These are phyloP conservation scores for Mizuhopecten yessoensis DNA, from an alignment of 1,140 invertebrate genomes.

Conservation along the genomic window DNA sequence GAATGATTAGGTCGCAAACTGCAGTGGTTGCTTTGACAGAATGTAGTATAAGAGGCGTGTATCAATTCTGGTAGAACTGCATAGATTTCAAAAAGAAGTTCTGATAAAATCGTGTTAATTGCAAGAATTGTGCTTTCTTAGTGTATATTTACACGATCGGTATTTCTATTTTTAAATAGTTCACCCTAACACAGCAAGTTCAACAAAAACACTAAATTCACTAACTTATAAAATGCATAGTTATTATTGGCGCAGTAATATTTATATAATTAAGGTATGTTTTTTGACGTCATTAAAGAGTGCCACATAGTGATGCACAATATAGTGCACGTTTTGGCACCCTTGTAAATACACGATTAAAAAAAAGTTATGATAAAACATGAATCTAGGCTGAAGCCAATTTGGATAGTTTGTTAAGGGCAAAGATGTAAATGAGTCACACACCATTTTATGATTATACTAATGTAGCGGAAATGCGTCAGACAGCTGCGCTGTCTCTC, in stretches of 20 bases:
- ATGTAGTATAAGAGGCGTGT: not conserved
- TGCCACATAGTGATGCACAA: not conserved
- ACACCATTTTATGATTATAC: no score
- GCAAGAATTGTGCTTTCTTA: no score
- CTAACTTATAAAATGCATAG: not conserved
- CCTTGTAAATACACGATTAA: no score
- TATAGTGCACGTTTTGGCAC: no score
- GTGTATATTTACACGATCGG: no score
- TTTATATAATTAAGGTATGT: not conserved
- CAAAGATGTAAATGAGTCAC: no score
- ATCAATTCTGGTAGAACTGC: not conserved
- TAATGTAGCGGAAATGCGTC: no score
- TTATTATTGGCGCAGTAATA: not conserved
- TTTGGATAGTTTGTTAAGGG: no score
- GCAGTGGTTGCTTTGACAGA: not conserved
- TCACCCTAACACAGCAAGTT: not conserved
- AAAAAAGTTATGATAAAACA: no score
- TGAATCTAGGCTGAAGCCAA: no score
- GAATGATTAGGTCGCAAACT: not conserved
- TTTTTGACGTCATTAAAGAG: constrained; percentile 8
- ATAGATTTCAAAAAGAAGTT: not conserved
- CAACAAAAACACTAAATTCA: not conserved
- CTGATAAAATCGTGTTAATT: not conserved
- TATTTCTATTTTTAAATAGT: no score
- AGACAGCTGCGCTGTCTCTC: no score